phyloP scores from a whole-genome alignment of 2,888 invertebrate genomes.

The Chrysolina haemoptera region DNA sequence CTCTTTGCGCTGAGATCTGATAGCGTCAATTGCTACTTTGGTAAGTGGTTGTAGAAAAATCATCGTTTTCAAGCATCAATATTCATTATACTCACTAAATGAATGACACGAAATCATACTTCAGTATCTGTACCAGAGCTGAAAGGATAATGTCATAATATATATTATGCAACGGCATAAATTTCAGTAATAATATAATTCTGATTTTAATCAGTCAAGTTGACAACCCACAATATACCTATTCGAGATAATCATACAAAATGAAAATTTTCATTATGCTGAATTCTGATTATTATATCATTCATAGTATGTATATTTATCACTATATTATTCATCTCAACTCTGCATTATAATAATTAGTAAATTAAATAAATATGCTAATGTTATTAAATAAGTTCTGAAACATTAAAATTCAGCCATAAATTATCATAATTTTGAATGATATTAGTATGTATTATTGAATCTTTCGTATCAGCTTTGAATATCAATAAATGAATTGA shows the following conservation, averaged over 20 bases:
- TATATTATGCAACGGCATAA: too few relatives aligned
- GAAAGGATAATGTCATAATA: too few relatives aligned
- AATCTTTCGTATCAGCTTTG: neutral
- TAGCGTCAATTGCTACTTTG: too few relatives aligned
- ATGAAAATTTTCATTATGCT: conserved; percentile 28
- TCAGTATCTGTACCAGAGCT: too few relatives aligned
- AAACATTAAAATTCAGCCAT: conserved; percentile 24
- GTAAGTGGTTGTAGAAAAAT: too few relatives aligned
- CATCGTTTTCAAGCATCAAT: too few relatives aligned
- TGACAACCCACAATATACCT: conserved; percentile 28
- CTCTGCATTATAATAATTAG: conserved; percentile 18
- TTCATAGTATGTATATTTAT: conserved; percentile 30
- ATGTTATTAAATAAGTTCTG: conserved; percentile 17
- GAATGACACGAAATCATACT: too few relatives aligned
- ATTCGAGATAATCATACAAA: conserved; percentile 30
- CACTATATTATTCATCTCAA: conserved; percentile 22
- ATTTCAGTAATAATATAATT: conserved; percentile 28
- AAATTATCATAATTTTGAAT: neutral
- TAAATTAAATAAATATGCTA: conserved; percentile 28
- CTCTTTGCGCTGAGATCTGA: too few relatives aligned
- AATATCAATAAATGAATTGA: too few relatives aligned
- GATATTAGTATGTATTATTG: neutral
- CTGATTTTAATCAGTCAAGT: conserved; percentile 34
- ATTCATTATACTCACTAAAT: too few relatives aligned
- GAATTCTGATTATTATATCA: conserved; percentile 32